These are phyloP conservation scores for Noctilio leporinus DNA, from an alignment of 2,113 vertebrate species.

Conservation along the genomic window DNA sequence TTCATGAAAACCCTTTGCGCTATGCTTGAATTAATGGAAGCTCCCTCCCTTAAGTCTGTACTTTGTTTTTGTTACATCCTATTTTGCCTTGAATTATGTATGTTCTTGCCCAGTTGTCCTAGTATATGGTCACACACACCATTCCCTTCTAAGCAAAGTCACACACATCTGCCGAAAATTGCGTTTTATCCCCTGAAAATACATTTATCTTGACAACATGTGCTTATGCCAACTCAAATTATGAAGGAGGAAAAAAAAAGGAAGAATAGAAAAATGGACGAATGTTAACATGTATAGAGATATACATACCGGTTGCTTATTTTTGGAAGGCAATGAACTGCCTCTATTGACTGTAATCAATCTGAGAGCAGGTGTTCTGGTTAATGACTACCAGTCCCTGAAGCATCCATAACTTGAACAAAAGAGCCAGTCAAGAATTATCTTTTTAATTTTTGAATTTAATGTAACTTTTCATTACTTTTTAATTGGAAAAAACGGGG, in stretches of 20 bases:
- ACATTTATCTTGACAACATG: background rate
- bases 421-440: background rate
- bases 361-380: accelerated
- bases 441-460: background rate
- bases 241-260: background rate
- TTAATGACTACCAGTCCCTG: background rate
- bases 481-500: background rate
- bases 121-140: too few species aligned
- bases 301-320: background rate
- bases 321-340: background rate
- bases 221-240: background rate
- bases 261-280: background rate
- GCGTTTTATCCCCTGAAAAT: background rate
- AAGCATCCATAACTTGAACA: background rate
- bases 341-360: background rate
- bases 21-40: background rate
- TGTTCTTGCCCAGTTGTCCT: background rate
- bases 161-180: background rate
- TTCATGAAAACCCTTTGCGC: background rate
- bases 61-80: background rate
- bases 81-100: background rate
- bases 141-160: background rate
- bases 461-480: background rate
- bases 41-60: background rate
- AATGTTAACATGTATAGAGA: background rate